Base-by-base conservation (phyloP, 2,113 vertebrate genomes). In the Cyprinodon brontotheroides region DNA sequence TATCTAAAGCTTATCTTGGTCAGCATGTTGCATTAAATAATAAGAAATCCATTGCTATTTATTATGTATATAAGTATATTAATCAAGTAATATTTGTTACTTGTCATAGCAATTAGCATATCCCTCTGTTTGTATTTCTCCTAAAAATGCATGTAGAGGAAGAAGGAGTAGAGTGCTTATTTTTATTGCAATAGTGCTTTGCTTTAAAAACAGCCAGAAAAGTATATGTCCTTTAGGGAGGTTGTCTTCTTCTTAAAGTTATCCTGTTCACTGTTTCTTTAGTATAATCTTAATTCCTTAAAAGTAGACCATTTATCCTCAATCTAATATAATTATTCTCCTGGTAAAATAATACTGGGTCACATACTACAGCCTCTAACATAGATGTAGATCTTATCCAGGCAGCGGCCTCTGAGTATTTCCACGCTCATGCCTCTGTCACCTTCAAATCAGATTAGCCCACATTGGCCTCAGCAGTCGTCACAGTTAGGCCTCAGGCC, bases 401-500 rank as follows among this genome's bases (percentile, higher is more conserved):
- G 68, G 73, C 63, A 68, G 29, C 39, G 50, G 80, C 37, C 69
- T 83, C 76, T 9, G 15, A 86, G 72, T 91, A 87, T 89, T 85
- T 89, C 88, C 72, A 72, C 84, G 74, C 84, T 85, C 53, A 6
- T 83, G 81, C 81, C 75, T 91, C 86, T 86, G 79, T 91, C 87
- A 86, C 90, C 85, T 91, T 89, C 85, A 91, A 77, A 88, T 91
- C 72, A 92, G 89, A 93, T 92, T 91, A 92, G 83, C 78, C 81
- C 81, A 86, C 88, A 88, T 87, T 90, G 89, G 78, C 63, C 29
- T 6, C 39, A 11, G 77, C 76, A 65, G 65, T 78, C 77, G 81
- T 87, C 80, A 84, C 75, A 61, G 68, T 68, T 75, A 38, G 82
- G 71, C 80, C 79, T 68, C 41, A 1, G 74, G 80, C 68, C 75